Evolutionary conservation across 1,140 invertebrate genomes (phyloP).

Genomic region (Fopius arisanus): DNA sequence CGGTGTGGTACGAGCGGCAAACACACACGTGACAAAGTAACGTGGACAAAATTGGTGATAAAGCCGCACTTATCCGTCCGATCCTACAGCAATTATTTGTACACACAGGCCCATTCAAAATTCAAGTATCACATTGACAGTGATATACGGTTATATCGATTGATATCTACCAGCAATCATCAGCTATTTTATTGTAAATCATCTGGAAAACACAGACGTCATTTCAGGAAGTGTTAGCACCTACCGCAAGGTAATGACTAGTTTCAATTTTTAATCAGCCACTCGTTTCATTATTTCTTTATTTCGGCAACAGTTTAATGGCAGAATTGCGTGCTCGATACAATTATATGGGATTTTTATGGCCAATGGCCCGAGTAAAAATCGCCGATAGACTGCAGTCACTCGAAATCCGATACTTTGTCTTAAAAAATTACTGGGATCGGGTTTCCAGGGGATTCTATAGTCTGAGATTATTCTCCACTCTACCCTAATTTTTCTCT

Average conservation of each 20-base stretch:
- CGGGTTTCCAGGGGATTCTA: too few species aligned
- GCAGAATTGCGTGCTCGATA: not conserved
- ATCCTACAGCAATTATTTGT: slow-evolving; percentile 55
- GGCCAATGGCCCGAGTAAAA: not conserved
- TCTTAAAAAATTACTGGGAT: not conserved
- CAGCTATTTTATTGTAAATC: slow-evolving; percentile 50
- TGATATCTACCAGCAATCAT: slow-evolving; percentile 36
- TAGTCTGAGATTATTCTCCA: too few species aligned
- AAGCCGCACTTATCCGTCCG: slow-evolving; percentile 60
- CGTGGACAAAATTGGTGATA: slow-evolving; percentile 48
- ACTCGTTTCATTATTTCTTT: not conserved
- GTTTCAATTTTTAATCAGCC: not conserved
- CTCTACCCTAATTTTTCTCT: too few species aligned
- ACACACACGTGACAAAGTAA: slow-evolving; percentile 22
- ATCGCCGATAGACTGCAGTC: not conserved
- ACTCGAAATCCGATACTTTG: not conserved
- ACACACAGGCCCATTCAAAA: slow-evolving; percentile 35
- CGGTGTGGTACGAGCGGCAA: slow-evolving; percentile 37
- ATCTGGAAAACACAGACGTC: slow-evolving; percentile 57
- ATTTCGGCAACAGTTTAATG: not conserved
- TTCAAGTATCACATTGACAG: slow-evolving; percentile 30
- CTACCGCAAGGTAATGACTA: slow-evolving; percentile 50
- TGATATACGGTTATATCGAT: slow-evolving; percentile 30
- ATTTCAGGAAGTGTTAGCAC: slow-evolving; percentile 64
- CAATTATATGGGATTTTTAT: not conserved